phyloP scores from a whole-genome alignment of 2,888 invertebrate genomes.

The Steinernema scapterisci region DNA sequence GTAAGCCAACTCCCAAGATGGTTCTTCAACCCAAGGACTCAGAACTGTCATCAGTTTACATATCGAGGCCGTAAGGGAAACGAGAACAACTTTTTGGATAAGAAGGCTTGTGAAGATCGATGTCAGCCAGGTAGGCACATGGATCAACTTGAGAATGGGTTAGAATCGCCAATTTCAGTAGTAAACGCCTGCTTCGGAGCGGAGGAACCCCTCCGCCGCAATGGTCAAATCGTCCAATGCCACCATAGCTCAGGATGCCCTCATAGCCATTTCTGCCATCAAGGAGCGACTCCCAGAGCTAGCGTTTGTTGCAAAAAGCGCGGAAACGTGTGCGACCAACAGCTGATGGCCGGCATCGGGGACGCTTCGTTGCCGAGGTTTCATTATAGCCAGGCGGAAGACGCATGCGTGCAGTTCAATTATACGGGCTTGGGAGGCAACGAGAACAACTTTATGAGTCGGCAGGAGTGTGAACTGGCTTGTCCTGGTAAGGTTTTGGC shows the following conservation, averaged over 20 bases:
- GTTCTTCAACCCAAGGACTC: constrained; percentile 53
- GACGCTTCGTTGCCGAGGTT: constrained; percentile 47
- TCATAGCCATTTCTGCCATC: constrained; percentile 56
- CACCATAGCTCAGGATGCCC: constrained; percentile 46
- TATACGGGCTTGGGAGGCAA: constrained; percentile 42
- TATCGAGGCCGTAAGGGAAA: constrained; percentile 42
- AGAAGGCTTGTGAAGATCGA: constrained; percentile 31
- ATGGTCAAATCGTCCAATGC: constrained; percentile 49
- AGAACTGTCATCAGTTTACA: constrained; percentile 37
- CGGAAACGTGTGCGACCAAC: constrained; percentile 47
- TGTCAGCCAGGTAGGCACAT: constrained; percentile 49
- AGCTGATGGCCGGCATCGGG: constrained; percentile 47
- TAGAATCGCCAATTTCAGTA: constrained; percentile 42
- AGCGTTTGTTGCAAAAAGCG: constrained; percentile 43
- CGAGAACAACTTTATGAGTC: constrained; percentile 42
- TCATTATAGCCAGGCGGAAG: constrained; percentile 53
- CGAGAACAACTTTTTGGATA: constrained; percentile 42
- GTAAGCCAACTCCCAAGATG: constrained; percentile 46
- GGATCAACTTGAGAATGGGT: not conserved
- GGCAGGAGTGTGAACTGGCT: constrained; percentile 35
- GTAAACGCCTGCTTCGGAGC: constrained; percentile 55
- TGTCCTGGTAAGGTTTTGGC: constrained; percentile 32
- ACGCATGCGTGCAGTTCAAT: constrained; percentile 37
- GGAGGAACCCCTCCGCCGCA: constrained; percentile 47
- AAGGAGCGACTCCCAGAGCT: constrained; percentile 44